phyloP scores from a whole-genome alignment of 1,140 invertebrate species.

The Nephila pilipes region DNA sequence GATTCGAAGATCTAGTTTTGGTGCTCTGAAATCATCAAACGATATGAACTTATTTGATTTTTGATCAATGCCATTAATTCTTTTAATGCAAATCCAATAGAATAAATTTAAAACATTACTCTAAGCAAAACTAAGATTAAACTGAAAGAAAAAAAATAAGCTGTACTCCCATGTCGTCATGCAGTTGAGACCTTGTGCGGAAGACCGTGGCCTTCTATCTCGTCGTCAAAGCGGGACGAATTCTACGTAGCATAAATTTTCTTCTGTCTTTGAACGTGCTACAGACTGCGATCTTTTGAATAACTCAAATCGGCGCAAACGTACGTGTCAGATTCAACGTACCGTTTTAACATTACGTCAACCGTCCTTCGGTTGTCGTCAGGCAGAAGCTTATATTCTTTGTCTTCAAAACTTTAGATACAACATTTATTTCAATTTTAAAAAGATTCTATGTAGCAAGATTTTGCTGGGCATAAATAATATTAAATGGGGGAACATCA shows the following conservation, averaged over 20 bases:
- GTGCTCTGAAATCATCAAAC: too few species aligned
- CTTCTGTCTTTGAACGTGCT: background rate
- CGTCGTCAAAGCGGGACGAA: slow-evolving; percentile 21
- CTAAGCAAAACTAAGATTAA: too few species aligned
- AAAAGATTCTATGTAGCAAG: too few species aligned
- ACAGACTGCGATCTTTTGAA: slow-evolving; percentile 20
- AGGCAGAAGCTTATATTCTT: background rate
- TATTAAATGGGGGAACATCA: too few species aligned
- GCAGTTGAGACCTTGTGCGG: background rate
- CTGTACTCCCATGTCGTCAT: background rate
- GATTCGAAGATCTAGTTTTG: too few species aligned
- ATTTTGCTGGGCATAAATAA: too few species aligned
- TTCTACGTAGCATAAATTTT: background rate
- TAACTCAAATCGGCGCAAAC: background rate
- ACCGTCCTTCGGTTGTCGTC: background rate
- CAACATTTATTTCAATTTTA: too few species aligned
- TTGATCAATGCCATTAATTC: too few species aligned
- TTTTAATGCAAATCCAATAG: too few species aligned
- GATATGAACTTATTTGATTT: too few species aligned
- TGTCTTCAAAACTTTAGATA: background rate
- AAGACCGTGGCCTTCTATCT: slow-evolving; percentile 48
- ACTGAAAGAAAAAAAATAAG: too few species aligned
- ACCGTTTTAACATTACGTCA: slow-evolving; percentile 29
- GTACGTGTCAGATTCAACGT: background rate
- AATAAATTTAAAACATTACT: too few species aligned